Evolutionary conservation across 2,797 vertebrate species (phyloP).

Genomic region (Acrocephalus scirpaceus): DNA sequence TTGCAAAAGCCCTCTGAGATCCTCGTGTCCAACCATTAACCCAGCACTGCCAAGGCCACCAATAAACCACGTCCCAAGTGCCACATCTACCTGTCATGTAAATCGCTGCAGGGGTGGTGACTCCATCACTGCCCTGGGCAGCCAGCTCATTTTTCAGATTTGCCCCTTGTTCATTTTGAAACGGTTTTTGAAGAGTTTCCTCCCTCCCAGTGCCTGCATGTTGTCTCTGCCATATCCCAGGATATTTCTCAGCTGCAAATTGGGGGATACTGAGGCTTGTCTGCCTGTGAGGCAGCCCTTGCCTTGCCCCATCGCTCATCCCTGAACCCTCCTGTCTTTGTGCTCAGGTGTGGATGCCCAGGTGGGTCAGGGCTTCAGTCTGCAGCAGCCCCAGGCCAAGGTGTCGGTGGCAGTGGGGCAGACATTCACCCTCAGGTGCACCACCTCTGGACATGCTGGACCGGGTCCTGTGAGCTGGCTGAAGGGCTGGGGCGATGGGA

Average conservation of each 20-base stretch:
- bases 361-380: rapidly evolving
- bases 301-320: rapidly evolving
- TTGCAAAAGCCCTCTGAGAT: background rate
- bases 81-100: background rate
- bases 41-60: background rate
- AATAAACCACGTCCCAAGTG: background rate
- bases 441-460: rapidly evolving
- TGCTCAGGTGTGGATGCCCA: background rate
- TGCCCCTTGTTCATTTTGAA: background rate
- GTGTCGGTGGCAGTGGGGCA: rapidly evolving
- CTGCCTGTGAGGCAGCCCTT: background rate
- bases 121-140: background rate
- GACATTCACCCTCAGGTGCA: background rate
- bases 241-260: background rate
- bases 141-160: background rate
- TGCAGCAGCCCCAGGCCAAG: background rate
- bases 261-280: background rate
- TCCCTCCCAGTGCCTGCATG: background rate
- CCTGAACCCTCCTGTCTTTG: background rate
- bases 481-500: background rate
- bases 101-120: background rate
- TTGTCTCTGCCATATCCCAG: background rate
- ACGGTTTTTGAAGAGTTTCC: rapidly evolving
- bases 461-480: conserved; percentile 11
- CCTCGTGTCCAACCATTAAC: background rate